phyloP scores from a whole-genome alignment of 2,888 invertebrate species.

The Pollenia amentaria region DNA sequence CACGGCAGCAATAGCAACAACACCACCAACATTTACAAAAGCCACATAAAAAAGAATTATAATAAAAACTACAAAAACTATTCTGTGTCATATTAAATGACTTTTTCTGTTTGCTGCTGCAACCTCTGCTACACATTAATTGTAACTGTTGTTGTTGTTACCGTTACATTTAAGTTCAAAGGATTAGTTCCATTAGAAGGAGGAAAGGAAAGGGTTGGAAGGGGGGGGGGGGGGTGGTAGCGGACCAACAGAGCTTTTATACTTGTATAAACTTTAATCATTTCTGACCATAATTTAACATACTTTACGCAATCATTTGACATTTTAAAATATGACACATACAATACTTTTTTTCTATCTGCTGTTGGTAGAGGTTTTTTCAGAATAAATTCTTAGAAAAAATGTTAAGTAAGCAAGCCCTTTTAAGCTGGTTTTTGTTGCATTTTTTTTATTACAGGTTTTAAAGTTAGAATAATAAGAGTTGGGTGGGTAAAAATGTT shows the following conservation, averaged over 20 bases:
- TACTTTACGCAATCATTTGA: constrained; percentile 71
- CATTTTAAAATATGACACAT: constrained; percentile 66
- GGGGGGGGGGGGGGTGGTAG: not conserved
- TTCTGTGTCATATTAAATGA: constrained; percentile 59
- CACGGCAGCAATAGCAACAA: constrained; percentile 13
- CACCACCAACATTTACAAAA: not conserved
- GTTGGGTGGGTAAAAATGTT: constrained; percentile 56
- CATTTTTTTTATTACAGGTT: not conserved
- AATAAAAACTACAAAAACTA: constrained; percentile 32
- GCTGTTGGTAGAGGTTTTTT: not conserved
- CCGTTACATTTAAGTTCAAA: constrained; percentile 32
- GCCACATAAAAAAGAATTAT: constrained; percentile 11
- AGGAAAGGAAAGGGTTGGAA: not conserved
- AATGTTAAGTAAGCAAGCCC: constrained; percentile 56
- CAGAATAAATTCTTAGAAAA: constrained; percentile 37
- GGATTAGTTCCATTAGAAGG: constrained; percentile 42
- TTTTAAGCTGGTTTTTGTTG: constrained; percentile 48
- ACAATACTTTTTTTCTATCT: constrained; percentile 5
- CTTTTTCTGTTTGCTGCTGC: constrained; percentile 17
- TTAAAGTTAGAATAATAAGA: constrained; percentile 5
- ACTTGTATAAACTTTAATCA: constrained; percentile 55
- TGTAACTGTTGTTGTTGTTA: constrained; percentile 6
- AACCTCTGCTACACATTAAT: not conserved
- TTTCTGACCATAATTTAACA: constrained; percentile 71
- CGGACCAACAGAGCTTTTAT: not conserved